These are phyloP conservation scores for Eudyptes chrysolophus DNA, from an alignment of 2,113 vertebrate genomes.

Conservation along the genomic window DNA sequence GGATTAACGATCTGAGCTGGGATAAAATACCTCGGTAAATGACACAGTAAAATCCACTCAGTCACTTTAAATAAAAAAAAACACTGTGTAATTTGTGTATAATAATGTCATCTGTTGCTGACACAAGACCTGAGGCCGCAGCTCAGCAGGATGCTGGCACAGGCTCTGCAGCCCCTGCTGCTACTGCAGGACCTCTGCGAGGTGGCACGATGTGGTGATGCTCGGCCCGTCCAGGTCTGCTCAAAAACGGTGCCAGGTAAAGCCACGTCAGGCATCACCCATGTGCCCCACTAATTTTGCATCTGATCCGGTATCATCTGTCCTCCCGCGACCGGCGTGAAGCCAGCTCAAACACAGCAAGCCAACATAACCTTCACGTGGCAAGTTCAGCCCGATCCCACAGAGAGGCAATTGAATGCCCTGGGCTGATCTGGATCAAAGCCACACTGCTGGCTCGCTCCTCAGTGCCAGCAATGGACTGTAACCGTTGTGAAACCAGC, in stretches of 20 bases:
- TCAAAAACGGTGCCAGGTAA: neutral
- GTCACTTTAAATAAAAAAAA: neutral
- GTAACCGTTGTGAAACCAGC: neutral
- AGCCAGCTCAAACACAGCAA: neutral
- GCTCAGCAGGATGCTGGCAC: neutral
- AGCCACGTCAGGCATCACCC: neutral
- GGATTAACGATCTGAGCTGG: neutral
- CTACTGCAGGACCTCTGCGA: neutral
- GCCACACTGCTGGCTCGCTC: neutral
- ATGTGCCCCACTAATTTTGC: neutral
- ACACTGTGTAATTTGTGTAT: neutral
- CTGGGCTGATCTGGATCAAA: neutral
- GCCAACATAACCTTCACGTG: neutral
- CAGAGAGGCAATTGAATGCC: neutral
- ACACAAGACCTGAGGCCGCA: neutral
- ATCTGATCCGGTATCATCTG: accelerated
- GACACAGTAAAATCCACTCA: neutral
- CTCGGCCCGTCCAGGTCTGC: accelerated
- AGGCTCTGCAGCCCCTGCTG: neutral
- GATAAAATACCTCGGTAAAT: neutral
- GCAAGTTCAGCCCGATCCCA: neutral
- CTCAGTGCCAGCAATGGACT: accelerated
- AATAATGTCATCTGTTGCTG: neutral
- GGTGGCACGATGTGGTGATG: accelerated
- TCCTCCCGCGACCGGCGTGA: accelerated